A percentile compares a stretch with the other conserved stretches of the same genome.
Evolutionary conservation across 2,888 invertebrate genomes (phyloP).

Genomic region (Hyposoter didymator): DNA sequence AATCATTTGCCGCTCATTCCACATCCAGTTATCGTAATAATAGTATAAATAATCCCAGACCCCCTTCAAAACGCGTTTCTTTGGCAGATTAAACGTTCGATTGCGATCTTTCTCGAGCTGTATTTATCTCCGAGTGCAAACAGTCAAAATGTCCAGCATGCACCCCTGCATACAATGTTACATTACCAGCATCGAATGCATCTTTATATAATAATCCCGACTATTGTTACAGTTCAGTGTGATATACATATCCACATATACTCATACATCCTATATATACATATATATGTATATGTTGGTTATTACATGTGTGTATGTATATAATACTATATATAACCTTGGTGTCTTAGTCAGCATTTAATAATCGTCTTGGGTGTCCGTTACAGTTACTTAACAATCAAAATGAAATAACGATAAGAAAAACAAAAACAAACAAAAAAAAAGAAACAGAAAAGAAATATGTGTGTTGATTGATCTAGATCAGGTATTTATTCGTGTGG

Average conservation of each 20-base stretch:
- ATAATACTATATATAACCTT: slow-evolving; percentile 70
- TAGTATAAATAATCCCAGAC: neutral
- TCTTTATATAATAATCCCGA: slow-evolving; percentile 68
- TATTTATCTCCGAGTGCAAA: slow-evolving; percentile 80
- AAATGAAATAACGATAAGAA: slow-evolving; percentile 28
- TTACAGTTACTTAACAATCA: slow-evolving; percentile 66
- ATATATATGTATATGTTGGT: slow-evolving; percentile 65
- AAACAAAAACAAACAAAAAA: slow-evolving; percentile 54
- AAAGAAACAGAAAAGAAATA: slow-evolving; percentile 37
- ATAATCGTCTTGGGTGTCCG: slow-evolving; percentile 78
- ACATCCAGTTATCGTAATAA: neutral
- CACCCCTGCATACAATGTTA: slow-evolving; percentile 74
- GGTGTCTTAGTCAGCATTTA: slow-evolving; percentile 81
- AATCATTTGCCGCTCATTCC: neutral
- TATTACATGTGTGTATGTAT: slow-evolving; percentile 73
- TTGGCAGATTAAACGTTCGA: neutral
- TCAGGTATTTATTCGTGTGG: slow-evolving; percentile 47
- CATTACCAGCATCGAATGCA: slow-evolving; percentile 79
- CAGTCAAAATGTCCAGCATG: slow-evolving; percentile 80
- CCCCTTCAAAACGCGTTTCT: neutral
- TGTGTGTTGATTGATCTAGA: slow-evolving; percentile 45
- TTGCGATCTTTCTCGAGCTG: slow-evolving; percentile 71
- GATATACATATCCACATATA: slow-evolving; percentile 62
- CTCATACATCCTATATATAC: slow-evolving; percentile 61
- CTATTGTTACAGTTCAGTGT: slow-evolving; percentile 70